Evolutionary conservation across 2,888 invertebrate species (phyloP).

Genomic region (Amblyjoppa fuscipennis): DNA sequence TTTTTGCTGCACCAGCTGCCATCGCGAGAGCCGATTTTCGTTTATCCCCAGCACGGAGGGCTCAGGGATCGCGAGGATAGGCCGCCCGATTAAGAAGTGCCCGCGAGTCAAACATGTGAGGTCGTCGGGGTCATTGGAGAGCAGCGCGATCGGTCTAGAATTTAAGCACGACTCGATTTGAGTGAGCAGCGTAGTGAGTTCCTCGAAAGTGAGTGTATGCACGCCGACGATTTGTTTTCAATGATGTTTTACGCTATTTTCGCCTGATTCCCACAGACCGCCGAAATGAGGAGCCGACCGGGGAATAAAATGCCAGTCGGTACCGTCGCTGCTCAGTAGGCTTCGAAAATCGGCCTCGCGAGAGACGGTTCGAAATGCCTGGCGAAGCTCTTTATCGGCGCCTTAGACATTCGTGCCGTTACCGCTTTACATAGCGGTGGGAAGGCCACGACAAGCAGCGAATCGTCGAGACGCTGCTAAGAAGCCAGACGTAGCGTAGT

Average conservation of each 20-base stretch:
- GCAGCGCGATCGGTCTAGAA: not conserved
- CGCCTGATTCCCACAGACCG: too few species aligned
- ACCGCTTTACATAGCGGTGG: slow-evolving; percentile 70
- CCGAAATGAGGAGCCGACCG: not conserved
- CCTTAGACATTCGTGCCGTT: slow-evolving; percentile 76
- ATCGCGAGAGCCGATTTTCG: slow-evolving; percentile 34
- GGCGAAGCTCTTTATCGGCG: slow-evolving; percentile 69
- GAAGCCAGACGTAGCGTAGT: slow-evolving; percentile 71
- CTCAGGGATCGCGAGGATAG: too few species aligned
- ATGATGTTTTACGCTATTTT: too few species aligned
- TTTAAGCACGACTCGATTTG: not conserved
- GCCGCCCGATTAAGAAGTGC: too few species aligned
- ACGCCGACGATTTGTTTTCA: too few species aligned
- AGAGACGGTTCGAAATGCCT: not conserved
- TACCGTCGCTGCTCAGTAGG: not conserved
- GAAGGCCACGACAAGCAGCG: slow-evolving; percentile 68
- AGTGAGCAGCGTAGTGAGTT: not conserved
- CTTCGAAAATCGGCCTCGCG: not conserved
- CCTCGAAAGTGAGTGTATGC: not conserved
- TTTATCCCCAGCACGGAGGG: too few species aligned
- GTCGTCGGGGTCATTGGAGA: not conserved
- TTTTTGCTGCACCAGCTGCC: slow-evolving; percentile 57
- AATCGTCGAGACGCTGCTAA: slow-evolving; percentile 72
- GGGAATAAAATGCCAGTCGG: slow-evolving; percentile 53
- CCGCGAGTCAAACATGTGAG: not conserved